A percentile compares a stretch with the other conserved stretches of the same genome.
phyloP scores from a whole-genome alignment of 2,797 vertebrate genomes.

The Poeciliopsis paucimaculata region DNA sequence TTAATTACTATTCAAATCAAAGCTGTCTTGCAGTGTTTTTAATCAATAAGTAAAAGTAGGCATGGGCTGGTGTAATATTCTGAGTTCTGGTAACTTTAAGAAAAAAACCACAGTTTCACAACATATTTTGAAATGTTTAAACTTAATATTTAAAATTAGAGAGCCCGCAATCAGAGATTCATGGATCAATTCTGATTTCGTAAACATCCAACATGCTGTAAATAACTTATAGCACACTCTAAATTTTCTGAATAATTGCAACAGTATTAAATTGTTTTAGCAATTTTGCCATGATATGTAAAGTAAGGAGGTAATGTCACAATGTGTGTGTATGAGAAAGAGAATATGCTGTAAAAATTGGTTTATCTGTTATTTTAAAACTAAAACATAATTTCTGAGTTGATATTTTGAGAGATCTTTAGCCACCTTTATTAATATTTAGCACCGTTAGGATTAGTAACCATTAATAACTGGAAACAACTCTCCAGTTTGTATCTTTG shows the following conservation, averaged over 20 bases:
- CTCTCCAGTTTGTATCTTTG: background rate
- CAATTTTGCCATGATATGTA: background rate
- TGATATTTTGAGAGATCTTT: background rate
- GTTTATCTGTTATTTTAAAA: background rate
- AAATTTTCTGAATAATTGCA: background rate
- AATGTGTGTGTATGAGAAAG: background rate
- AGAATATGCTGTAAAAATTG: background rate
- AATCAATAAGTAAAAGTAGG: constrained; percentile 9
- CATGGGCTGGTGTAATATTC: constrained; percentile 2
- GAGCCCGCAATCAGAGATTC: background rate
- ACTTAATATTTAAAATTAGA: background rate
- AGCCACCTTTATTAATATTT: background rate
- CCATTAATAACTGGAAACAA: background rate
- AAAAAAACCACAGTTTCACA: background rate
- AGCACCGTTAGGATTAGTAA: background rate
- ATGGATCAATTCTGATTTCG: background rate
- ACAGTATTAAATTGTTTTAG: background rate
- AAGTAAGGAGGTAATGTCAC: background rate
- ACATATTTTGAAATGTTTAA: background rate
- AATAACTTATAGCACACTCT: background rate
- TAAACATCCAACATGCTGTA: background rate
- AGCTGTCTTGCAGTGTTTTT: constrained; percentile 26
- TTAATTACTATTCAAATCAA: constrained; percentile 23
- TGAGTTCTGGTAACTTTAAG: background rate
- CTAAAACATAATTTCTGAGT: background rate